phyloP scores from a whole-genome alignment of 2,888 invertebrate species.

The Dolomedes plantarius region DNA sequence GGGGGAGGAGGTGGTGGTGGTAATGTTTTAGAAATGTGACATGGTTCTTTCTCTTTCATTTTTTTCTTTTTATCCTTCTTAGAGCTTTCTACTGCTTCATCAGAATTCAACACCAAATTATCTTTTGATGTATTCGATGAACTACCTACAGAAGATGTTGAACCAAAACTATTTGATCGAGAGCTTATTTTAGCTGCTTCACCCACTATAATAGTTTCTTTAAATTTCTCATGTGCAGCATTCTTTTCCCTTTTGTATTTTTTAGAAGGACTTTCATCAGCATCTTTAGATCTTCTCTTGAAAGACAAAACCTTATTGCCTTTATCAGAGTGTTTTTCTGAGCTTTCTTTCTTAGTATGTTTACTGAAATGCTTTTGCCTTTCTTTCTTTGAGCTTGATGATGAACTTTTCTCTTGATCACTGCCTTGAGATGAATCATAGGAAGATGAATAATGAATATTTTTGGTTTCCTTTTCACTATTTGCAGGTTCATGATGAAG shows the following conservation, averaged over 20 bases:
- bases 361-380: conserved; percentile 55
- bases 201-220: neutral
- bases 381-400: conserved; percentile 13
- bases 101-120: conserved; percentile 12
- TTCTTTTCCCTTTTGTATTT: conserved; percentile 34
- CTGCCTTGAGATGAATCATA: conserved; percentile 66
- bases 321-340: neutral
- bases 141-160: conserved; percentile 40
- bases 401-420: conserved; percentile 37
- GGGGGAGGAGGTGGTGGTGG: conserved; percentile 51
- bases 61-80: conserved; percentile 35
- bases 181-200: conserved; percentile 42
- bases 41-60: conserved; percentile 17
- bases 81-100: conserved; percentile 41
- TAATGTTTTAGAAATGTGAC: conserved; percentile 5
- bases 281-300: neutral
- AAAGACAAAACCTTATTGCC: neutral
- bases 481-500: neutral
- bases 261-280: conserved; percentile 19
- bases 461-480: conserved; percentile 29
- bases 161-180: conserved; percentile 54
- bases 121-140: conserved; percentile 32
- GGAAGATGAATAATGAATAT: conserved; percentile 39
- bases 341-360: conserved; percentile 40
- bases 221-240: neutral